phyloP scores from a whole-genome alignment of 2,888 invertebrate genomes.

The Lamproptera curius region DNA sequence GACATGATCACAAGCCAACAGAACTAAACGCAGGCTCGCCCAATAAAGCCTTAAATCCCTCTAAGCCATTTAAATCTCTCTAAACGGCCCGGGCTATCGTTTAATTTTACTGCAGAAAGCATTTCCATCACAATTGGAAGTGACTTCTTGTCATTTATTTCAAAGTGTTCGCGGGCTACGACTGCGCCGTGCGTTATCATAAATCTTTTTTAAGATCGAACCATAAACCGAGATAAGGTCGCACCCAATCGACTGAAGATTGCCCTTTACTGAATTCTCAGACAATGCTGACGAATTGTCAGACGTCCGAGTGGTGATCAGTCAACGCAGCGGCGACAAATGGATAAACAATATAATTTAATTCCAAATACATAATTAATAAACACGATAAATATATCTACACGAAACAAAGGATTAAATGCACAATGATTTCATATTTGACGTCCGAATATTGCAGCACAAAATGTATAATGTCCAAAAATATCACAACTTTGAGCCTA shows the following conservation, averaged over 20 bases:
- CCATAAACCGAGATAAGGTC: constrained; percentile 76
- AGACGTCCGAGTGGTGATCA: constrained; percentile 37
- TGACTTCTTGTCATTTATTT: constrained; percentile 77
- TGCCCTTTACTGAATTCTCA: constrained; percentile 62
- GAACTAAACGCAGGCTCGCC: constrained; percentile 53
- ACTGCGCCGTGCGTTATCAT: constrained; percentile 74
- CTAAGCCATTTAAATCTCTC: constrained; percentile 73
- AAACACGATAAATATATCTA: too few species aligned
- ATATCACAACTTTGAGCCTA: too few species aligned
- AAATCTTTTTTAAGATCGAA: constrained; percentile 77
- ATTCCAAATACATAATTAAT: too few species aligned
- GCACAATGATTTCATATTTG: too few species aligned
- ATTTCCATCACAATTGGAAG: constrained; percentile 77
- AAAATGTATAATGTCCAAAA: too few species aligned
- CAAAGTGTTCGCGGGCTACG: constrained; percentile 69
- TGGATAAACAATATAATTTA: too few species aligned
- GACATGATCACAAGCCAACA: constrained; percentile 42
- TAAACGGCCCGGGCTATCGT: constrained; percentile 75
- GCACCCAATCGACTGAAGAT: constrained; percentile 71
- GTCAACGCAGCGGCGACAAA: constrained; percentile 31
- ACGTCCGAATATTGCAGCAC: too few species aligned
- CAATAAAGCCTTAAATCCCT: constrained; percentile 67
- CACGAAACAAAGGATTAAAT: too few species aligned
- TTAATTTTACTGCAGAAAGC: constrained; percentile 78
- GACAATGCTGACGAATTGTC: constrained; percentile 70